A percentile compares a stretch with the other conserved stretches of the same genome.
These are phyloP conservation scores for Apotomis betuletana DNA, from an alignment of 2,888 invertebrate genomes.

Conservation along the genomic window DNA sequence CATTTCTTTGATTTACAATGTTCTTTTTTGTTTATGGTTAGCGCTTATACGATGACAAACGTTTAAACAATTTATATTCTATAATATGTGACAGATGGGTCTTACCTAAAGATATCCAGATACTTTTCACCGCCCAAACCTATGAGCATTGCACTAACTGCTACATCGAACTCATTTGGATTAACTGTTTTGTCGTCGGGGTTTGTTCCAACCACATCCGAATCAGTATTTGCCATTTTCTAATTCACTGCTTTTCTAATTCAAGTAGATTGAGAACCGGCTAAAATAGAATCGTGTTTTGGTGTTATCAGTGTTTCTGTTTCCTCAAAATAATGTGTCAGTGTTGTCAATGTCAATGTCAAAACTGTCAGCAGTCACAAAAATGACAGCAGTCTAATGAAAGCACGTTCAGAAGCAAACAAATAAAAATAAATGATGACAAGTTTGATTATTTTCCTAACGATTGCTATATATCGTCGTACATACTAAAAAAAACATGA, in stretches of 20 bases:
- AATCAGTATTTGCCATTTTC: slow-evolving; percentile 44
- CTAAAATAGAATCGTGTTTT: background rate
- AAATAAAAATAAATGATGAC: too few relatives aligned
- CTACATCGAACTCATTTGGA: slow-evolving; percentile 71
- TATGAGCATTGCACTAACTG: slow-evolving; percentile 68
- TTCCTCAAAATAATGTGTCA: slow-evolving; percentile 1
- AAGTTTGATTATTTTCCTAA: too few relatives aligned
- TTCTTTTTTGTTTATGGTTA: too few relatives aligned
- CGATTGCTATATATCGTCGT: too few relatives aligned
- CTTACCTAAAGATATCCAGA: slow-evolving; percentile 72
- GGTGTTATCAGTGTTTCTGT: background rate
- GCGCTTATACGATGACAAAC: background rate
- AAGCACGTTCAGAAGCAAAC: background rate
- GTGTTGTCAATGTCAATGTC: too few relatives aligned
- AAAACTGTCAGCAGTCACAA: background rate
- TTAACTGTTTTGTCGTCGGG: slow-evolving; percentile 57
- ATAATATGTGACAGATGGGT: background rate
- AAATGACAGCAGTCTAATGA: background rate
- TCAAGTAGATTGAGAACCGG: background rate
- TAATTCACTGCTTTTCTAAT: slow-evolving; percentile 18
- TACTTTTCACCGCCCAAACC: slow-evolving; percentile 75
- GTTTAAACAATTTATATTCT: background rate
- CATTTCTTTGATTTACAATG: too few relatives aligned
- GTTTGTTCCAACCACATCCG: slow-evolving; percentile 43
- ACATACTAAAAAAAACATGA: too few relatives aligned